A percentile compares a stretch with the other conserved stretches of the same genome.
Conservation (phyloP, 2,113 vertebrate species). For the Willisornis vidua region DNA sequence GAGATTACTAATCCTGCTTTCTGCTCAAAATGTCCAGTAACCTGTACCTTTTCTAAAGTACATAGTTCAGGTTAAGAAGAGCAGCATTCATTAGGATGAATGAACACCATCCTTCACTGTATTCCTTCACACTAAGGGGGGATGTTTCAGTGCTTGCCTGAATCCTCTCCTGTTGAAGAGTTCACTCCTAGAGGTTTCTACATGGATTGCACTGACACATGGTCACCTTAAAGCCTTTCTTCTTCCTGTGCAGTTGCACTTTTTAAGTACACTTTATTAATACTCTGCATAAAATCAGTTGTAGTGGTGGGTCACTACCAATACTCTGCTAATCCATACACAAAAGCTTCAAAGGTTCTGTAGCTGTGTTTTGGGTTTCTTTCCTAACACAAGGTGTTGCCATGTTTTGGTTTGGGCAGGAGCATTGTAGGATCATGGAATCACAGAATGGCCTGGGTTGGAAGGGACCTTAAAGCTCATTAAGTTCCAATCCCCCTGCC, state of each 20-base stretch:
- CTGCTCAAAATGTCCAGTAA: not conserved
- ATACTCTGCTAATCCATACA: not conserved
- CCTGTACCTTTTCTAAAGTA: not conserved
- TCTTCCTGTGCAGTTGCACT: not conserved
- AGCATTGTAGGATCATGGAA: not conserved
- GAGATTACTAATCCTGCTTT: not conserved
- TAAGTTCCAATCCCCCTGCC: not conserved
- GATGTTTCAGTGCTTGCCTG: not conserved
- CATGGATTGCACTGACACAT: not conserved
- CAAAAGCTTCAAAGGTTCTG: not conserved
- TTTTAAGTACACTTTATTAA: not conserved
- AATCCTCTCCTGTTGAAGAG: not conserved
- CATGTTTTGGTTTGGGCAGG: not conserved
- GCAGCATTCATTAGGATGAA: not conserved
- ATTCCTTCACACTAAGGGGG: not conserved
- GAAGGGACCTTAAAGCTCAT: not conserved
- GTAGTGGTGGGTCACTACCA: not conserved
- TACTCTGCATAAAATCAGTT: not conserved
- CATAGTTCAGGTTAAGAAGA: not conserved
- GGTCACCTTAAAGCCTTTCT: not conserved
- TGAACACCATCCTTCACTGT: not conserved
- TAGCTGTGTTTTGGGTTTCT: not conserved
- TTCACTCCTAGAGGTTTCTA: not conserved
- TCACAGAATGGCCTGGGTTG: not conserved
- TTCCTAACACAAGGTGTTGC: not conserved